These are phyloP conservation scores for Microctonus aethiopoides DNA, from an alignment of 2,888 invertebrate genomes.

Conservation along the genomic window DNA sequence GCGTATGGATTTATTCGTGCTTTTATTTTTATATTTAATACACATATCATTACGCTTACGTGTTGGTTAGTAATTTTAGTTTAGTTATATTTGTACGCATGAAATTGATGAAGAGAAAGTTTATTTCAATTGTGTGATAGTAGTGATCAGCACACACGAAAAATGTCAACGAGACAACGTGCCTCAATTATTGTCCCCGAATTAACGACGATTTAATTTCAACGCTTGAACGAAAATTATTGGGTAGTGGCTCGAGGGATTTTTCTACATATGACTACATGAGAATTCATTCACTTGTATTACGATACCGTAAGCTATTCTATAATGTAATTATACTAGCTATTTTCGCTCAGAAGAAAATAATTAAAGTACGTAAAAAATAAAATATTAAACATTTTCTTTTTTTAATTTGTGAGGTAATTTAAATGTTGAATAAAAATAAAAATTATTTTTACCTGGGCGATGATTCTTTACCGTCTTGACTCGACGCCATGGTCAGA, in stretches of 20 bases:
- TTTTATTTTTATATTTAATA: no score
- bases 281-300: no score
- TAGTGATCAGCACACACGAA: not conserved
- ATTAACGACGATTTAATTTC: slow-evolving; percentile 48
- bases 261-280: slow-evolving; percentile 1
- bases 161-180: slow-evolving; percentile 37
- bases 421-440: not conserved
- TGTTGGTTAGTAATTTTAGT: not conserved
- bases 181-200: slow-evolving; percentile 49
- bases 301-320: no score
- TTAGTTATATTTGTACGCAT: not conserved
- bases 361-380: no score
- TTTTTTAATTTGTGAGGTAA: not conserved
- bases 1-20: not conserved
- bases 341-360: no score
- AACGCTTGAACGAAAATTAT: slow-evolving; percentile 43
- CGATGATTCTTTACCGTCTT: slow-evolving; percentile 64
- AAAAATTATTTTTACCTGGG: slow-evolving; percentile 56
- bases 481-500: slow-evolving; percentile 58
- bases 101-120: not conserved
- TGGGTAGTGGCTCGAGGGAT: slow-evolving; percentile 19
- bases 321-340: no score
- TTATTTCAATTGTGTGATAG: slow-evolving; percentile 1
- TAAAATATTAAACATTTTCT: no score
- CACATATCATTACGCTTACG: no score